Evolutionary conservation across 2,888 invertebrate genomes (phyloP).

Genomic region (Cancer borealis): DNA sequence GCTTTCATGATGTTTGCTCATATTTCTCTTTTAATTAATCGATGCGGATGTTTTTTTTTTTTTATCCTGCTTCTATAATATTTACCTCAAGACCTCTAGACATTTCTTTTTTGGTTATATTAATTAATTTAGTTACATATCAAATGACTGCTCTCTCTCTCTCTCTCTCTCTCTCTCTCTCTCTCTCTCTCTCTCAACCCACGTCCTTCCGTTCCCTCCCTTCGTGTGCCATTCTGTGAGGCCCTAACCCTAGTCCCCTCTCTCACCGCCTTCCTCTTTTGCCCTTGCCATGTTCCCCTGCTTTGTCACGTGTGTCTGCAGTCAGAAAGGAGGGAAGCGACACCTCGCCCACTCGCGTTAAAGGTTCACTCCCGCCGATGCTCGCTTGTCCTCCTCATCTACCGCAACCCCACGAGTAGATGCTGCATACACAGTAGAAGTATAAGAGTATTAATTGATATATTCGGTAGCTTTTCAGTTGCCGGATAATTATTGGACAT

Average conservation of each 20-base stretch:
- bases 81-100: too few relatives aligned
- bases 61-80: too few relatives aligned
- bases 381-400: not conserved
- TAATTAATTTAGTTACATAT: too few relatives aligned
- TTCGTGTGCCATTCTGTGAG: not conserved
- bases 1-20: too few relatives aligned
- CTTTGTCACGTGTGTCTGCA: not conserved
- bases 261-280: not conserved
- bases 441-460: not conserved
- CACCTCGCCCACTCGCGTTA: not conserved
- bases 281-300: not conserved
- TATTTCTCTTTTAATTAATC: too few relatives aligned
- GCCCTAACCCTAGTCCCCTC: not conserved
- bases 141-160: not conserved
- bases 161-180: constrained; percentile 38
- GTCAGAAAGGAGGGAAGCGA: not conserved
- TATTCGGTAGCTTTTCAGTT: too few relatives aligned
- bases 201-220: not conserved
- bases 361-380: not conserved
- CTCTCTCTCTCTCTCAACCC: not conserved
- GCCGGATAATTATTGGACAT: too few relatives aligned
- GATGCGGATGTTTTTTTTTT: too few relatives aligned
- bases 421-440: not conserved
- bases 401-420: not conserved
- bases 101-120: too few relatives aligned